These are phyloP conservation scores for Hetaerina titia DNA, from an alignment of 2,888 invertebrate species.

Conservation along the genomic window DNA sequence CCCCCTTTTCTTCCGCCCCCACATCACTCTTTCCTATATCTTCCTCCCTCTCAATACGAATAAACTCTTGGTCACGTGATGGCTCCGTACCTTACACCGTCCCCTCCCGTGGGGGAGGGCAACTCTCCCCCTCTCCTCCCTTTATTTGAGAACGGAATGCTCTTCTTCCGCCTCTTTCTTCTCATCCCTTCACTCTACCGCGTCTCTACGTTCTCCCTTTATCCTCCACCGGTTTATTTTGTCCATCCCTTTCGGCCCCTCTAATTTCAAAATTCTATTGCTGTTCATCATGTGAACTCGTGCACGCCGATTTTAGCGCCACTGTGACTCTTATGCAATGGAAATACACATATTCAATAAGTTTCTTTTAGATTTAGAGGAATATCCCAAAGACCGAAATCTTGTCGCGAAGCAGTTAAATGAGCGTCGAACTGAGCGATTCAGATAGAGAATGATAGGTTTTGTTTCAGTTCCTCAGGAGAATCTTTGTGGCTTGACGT, in stretches of 20 bases:
- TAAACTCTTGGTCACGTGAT: slow-evolving; percentile 50
- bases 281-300: too few relatives aligned
- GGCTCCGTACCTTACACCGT: slow-evolving; percentile 56
- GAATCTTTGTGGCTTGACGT: too few relatives aligned
- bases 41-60: slow-evolving; percentile 44
- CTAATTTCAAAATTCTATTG: background rate
- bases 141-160: background rate
- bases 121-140: background rate
- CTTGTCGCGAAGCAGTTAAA: too few relatives aligned
- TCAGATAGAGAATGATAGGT: too few relatives aligned
- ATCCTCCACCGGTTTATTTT: background rate
- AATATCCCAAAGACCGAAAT: too few relatives aligned
- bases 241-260: background rate
- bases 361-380: too few relatives aligned
- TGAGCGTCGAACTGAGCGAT: too few relatives aligned
- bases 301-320: too few relatives aligned
- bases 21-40: background rate
- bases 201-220: background rate
- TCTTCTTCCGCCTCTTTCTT: background rate
- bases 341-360: too few relatives aligned
- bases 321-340: too few relatives aligned
- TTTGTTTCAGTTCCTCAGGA: too few relatives aligned
- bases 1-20: background rate
- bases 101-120: background rate
- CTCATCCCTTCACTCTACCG: background rate